These are phyloP conservation scores for Bombus picipes DNA, from an alignment of 1,140 invertebrate genomes.

Conservation along the genomic window DNA sequence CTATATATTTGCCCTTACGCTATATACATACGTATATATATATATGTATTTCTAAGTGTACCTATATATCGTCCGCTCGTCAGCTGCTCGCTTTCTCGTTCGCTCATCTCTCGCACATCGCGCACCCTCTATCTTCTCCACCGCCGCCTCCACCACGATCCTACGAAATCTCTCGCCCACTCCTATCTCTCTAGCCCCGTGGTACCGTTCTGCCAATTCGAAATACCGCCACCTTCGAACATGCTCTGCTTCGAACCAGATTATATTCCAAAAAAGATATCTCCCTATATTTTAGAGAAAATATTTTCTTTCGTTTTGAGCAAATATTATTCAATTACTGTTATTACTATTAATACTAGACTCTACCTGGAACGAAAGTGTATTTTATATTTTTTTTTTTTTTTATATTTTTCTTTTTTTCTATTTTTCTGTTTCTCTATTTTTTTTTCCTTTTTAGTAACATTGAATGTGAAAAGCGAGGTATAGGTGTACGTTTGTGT, in stretches of 20 bases:
- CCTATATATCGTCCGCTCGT: constrained; percentile 74
- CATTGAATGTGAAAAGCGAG: no score
- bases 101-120: constrained; percentile 66
- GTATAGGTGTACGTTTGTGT: not conserved
- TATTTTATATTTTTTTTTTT: no score
- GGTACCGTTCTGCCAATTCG: constrained; percentile 35
- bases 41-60: constrained; percentile 52
- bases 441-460: no score
- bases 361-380: no score
- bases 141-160: constrained; percentile 52
- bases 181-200: not conserved
- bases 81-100: constrained; percentile 80
- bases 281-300: no score
- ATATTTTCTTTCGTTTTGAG: no score
- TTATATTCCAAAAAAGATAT: not conserved
- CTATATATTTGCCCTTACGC: constrained; percentile 60
- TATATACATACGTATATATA: constrained; percentile 38
- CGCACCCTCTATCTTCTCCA: constrained; percentile 40
- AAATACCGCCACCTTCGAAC: constrained; percentile 57
- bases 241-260: not conserved
- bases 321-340: no score
- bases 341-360: no score
- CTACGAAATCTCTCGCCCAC: constrained; percentile 52
- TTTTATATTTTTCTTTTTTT: no score
- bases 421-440: no score